Percentiles rank a stretch among this genome's conserved stretches.
These are phyloP conservation scores for Pygocentrus nattereri DNA, from an alignment of 2,797 vertebrate genomes.

Conservation along the genomic window DNA sequence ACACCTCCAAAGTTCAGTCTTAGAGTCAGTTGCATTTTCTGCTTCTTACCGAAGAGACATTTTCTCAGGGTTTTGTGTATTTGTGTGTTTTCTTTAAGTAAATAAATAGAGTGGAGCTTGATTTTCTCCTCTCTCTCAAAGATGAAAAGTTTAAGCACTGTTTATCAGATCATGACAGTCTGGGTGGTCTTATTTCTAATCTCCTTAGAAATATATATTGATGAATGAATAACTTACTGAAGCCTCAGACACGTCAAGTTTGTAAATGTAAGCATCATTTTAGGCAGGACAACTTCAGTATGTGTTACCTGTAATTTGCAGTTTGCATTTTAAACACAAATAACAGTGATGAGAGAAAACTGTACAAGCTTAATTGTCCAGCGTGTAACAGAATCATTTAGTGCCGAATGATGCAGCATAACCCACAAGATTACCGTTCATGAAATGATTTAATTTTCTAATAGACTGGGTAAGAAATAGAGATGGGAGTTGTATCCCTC, in stretches of 20 bases:
- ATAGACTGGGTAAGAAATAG: slow-evolving; percentile 13
- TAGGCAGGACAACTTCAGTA: background rate
- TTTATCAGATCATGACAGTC: too few species aligned
- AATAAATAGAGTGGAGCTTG: too few species aligned
- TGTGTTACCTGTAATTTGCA: background rate
- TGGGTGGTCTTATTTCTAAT: too few species aligned
- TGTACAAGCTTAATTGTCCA: background rate
- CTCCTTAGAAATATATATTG: too few species aligned
- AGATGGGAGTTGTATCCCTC: slow-evolving; percentile 22
- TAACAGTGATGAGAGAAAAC: background rate
- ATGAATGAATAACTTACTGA: too few species aligned
- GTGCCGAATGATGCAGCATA: background rate
- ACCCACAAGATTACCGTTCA: background rate
- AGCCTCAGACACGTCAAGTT: background rate
- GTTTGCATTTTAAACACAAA: background rate
- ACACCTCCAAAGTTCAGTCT: too few species aligned
- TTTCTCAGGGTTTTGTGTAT: too few species aligned
- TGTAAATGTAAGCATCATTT: background rate
- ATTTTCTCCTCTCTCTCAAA: too few species aligned
- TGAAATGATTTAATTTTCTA: slow-evolving; percentile 10
- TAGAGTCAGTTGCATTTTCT: too few species aligned
- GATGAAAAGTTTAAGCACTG: too few species aligned
- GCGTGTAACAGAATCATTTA: background rate
- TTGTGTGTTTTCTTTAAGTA: background rate
- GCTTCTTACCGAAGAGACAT: too few species aligned